phyloP scores from a whole-genome alignment of 2,888 invertebrate genomes.

The Pyrochroa serraticornis region DNA sequence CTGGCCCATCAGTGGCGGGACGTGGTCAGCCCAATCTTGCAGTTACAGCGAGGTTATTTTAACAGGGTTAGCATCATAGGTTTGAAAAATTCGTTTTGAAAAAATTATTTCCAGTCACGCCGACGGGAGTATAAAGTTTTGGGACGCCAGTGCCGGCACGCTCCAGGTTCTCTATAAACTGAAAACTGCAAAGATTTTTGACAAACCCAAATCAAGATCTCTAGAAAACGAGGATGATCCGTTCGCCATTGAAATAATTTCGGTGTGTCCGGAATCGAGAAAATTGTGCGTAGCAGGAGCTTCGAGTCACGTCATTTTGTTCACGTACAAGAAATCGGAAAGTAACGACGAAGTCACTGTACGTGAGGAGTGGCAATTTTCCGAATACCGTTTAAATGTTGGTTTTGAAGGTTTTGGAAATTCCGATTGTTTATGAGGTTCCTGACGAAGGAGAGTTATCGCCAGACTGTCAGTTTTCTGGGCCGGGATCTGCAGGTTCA shows the following conservation, averaged over 20 bases:
- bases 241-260: constrained; percentile 87
- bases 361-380: constrained; percentile 46
- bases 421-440: constrained; percentile 84
- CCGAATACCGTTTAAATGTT: constrained; percentile 6
- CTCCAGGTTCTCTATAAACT: constrained; percentile 97
- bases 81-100: background rate
- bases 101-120: constrained; percentile 73
- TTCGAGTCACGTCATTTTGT: constrained; percentile 92
- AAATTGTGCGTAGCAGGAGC: constrained; percentile 89
- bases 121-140: constrained; percentile 98
- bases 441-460: constrained; percentile 81
- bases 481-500: constrained; percentile 54
- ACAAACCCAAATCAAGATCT: constrained; percentile 71
- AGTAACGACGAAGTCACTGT: constrained; percentile 81
- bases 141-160: constrained; percentile 97
- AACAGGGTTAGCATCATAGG: constrained; percentile 76
- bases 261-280: constrained; percentile 92
- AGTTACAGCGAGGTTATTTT: constrained; percentile 98
- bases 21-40: constrained; percentile 93
- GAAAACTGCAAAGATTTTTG: constrained; percentile 93
- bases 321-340: constrained; percentile 94
- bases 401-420: constrained; percentile 66
- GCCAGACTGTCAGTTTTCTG: constrained; percentile 77
- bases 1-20: constrained; percentile 97
- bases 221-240: constrained; percentile 82